Base-by-base conservation (phyloP, 2,797 vertebrate species). In the Labeo calbasu region DNA sequence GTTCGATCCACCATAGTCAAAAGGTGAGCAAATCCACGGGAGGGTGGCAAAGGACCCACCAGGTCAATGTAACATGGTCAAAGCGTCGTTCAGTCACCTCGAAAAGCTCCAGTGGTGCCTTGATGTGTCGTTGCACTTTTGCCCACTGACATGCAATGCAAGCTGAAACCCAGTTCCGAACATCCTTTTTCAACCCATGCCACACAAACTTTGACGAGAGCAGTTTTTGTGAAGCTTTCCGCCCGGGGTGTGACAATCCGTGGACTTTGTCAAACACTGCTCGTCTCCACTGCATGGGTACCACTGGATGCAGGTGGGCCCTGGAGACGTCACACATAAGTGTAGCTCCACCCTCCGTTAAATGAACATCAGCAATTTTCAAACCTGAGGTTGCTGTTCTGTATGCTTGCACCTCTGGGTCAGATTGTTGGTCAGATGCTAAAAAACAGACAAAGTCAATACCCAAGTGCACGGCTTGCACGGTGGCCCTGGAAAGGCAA, bases 51-150 rank as follows among this genome's bases (percentile, higher is more conserved):
- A 3, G 65, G 81, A 19, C 85, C 76, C 6, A 79, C 86, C 46
- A 85, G 28, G 51, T 87, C 69, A 14, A 83, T 53, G 21, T 32
- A 13, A 77, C 73, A 53, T 87, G 70, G 32, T 85, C 61, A 36
- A 83, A 83, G 7, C 32, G 1, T 2, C 11, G 6, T 23, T 82
- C 83, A 8, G 59, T 66, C 3, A 87, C 66, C 13, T 48, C 9
- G 28, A 71, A 81, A 28, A 13, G 13, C 15, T 59, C 46, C 23
- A 79, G 36, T 2, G 69, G 14, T 14, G 48, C 21, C 40, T 51
- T 70, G 21, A 65, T 25, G 5, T 85, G 51, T 12, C 28, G 14
- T 13, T 83, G 83, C 28, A 32, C 28, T 32, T 32, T 32, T 2
- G 79, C 25, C 2, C 32, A 61, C 43, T 85, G 83, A 51, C 79